A percentile compares a stretch with the other conserved stretches of the same genome.
These are phyloP conservation scores for Platerodrilus igneus DNA, from an alignment of 2,888 invertebrate species.

Conservation along the genomic window DNA sequence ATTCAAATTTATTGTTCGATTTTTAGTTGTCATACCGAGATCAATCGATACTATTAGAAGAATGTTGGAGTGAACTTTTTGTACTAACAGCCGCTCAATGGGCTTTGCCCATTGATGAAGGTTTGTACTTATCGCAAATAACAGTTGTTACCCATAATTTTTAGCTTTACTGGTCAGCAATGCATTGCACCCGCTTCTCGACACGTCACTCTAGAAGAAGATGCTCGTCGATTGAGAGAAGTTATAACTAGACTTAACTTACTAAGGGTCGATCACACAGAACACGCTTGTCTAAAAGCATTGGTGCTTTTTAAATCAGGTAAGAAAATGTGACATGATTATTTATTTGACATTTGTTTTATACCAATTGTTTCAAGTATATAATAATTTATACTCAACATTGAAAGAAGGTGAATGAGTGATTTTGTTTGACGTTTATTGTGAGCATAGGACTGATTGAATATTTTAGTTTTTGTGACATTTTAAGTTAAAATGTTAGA, in stretches of 20 bases:
- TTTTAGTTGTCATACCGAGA: conserved; percentile 62
- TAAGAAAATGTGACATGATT: too few species aligned
- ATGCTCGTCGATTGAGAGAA: conserved; percentile 58
- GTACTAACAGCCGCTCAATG: conserved; percentile 79
- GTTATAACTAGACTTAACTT: conserved; percentile 62
- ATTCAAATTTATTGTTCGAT: conserved; percentile 4
- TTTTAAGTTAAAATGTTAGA: too few species aligned
- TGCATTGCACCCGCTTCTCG: conserved; percentile 50
- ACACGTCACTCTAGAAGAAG: conserved; percentile 53
- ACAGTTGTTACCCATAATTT: too few species aligned
- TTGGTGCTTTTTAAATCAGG: conserved; percentile 77
- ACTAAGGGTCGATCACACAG: conserved; percentile 71
- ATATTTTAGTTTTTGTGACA: too few species aligned
- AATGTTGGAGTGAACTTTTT: conserved; percentile 81
- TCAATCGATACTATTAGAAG: conserved; percentile 68
- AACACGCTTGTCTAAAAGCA: conserved; percentile 81
- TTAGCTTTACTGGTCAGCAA: conserved; percentile 42
- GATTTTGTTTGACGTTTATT: too few species aligned
- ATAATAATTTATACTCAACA: too few species aligned
- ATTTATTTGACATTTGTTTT: too few species aligned
- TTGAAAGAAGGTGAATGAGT: too few species aligned
- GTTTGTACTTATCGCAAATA: too few species aligned
- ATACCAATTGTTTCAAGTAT: too few species aligned
- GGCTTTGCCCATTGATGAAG: conserved; percentile 69
- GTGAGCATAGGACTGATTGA: too few species aligned